These are phyloP conservation scores for Miichthys miiuy DNA, from an alignment of 2,797 vertebrate species.

Conservation along the genomic window DNA sequence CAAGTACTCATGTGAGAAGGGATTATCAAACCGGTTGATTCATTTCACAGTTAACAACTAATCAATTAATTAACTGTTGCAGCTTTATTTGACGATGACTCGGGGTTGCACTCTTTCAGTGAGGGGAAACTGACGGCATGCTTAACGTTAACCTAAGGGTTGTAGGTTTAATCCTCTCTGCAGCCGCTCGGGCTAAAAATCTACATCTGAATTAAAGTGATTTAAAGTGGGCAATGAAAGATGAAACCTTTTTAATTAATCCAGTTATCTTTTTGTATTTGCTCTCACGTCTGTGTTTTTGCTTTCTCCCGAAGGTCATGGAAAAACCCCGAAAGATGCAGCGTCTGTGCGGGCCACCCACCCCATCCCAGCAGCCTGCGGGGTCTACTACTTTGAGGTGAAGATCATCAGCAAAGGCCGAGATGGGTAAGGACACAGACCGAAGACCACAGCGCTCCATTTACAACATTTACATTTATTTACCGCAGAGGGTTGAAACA, in stretches of 20 bases:
- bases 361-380: slow-evolving; percentile 98
- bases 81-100: too few species aligned
- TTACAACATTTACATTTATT: neutral
- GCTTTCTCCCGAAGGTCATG: slow-evolving; percentile 88
- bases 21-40: too few species aligned
- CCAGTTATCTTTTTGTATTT: neutral
- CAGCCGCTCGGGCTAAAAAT: neutral
- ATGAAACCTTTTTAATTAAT: neutral
- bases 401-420: slow-evolving; percentile 99
- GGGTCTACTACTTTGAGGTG: slow-evolving; percentile 99
- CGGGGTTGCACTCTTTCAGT: too few species aligned
- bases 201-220: neutral
- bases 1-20: too few species aligned
- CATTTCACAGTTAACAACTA: too few species aligned
- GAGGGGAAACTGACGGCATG: too few species aligned
- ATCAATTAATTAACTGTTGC: too few species aligned
- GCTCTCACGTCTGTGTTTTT: slow-evolving; percentile 13
- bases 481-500: too few species aligned
- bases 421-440: slow-evolving; percentile 90
- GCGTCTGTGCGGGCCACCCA: slow-evolving; percentile 98
- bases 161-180: neutral
- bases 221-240: neutral
- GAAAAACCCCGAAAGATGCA: slow-evolving; percentile 98
- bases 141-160: neutral
- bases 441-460: too few species aligned